A percentile compares a stretch with the other conserved stretches of the same genome.
phyloP scores from a whole-genome alignment of 2,113 vertebrate genomes.

The Sturnira hondurensis region DNA sequence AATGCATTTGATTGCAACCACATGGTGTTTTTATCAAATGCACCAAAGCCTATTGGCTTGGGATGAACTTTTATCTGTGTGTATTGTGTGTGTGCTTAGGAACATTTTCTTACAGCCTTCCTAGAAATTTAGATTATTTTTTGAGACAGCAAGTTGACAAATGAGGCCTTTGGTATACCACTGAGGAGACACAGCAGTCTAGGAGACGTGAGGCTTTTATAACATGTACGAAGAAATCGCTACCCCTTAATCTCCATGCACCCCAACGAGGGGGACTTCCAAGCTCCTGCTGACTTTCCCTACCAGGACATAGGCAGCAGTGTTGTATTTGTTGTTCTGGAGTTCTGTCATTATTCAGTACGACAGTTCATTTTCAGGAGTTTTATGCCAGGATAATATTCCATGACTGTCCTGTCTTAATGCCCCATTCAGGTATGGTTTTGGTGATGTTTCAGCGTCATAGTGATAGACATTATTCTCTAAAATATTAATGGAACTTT shows the following conservation, averaged over 20 bases:
- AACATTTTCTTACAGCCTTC: not conserved
- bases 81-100: not conserved
- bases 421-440: not conserved
- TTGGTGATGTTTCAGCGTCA: not conserved
- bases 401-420: not conserved
- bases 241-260: not conserved
- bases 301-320: not conserved
- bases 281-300: not conserved
- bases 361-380: constrained; percentile 1
- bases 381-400: not conserved
- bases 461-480: not conserved
- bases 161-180: not conserved
- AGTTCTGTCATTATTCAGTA: constrained; percentile 33
- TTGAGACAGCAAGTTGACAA: not conserved
- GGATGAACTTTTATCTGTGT: not conserved
- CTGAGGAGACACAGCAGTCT: not conserved
- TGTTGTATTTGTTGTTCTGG: constrained; percentile 39
- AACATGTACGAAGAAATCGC: constrained; percentile 28
- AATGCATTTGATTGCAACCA: not conserved
- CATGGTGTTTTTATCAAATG: not conserved
- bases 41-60: not conserved
- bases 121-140: not conserved
- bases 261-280: not conserved
- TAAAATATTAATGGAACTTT: constrained; percentile 23
- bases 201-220: not conserved